These are phyloP conservation scores for Venustaconcha ellipsiformis DNA, from an alignment of 1,140 invertebrate genomes.

Conservation along the genomic window DNA sequence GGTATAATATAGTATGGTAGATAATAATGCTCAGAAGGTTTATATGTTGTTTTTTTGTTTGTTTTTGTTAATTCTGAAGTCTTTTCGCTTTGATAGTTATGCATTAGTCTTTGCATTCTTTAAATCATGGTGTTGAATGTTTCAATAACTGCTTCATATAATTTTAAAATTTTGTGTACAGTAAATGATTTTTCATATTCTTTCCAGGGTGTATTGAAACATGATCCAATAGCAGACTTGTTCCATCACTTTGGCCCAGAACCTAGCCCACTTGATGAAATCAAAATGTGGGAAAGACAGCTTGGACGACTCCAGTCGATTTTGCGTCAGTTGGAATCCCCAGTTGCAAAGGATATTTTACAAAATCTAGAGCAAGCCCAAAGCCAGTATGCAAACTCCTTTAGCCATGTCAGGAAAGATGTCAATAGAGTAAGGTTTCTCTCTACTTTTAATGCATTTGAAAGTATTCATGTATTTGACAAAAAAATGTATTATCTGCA, in stretches of 20 bases:
- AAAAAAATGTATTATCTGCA: too few relatives aligned
- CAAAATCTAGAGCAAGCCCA: constrained; percentile 65
- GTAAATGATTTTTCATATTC: neutral
- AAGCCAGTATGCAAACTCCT: constrained; percentile 66
- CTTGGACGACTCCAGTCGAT: constrained; percentile 63
- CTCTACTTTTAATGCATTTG: too few relatives aligned
- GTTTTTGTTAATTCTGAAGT: too few relatives aligned
- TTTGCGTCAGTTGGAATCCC: constrained; percentile 63
- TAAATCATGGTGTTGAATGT: too few relatives aligned
- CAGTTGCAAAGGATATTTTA: constrained; percentile 65
- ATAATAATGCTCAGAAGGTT: too few relatives aligned
- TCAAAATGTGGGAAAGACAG: constrained; percentile 65
- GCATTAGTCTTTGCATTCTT: too few relatives aligned
- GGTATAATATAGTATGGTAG: too few relatives aligned
- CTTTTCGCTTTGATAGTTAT: too few relatives aligned
- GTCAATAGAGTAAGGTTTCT: constrained; percentile 55
- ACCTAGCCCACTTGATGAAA: constrained; percentile 65
- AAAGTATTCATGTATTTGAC: too few relatives aligned
- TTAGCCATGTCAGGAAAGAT: constrained; percentile 62
- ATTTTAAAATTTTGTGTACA: too few relatives aligned
- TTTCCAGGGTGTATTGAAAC: constrained; percentile 57
- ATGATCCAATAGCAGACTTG: constrained; percentile 62
- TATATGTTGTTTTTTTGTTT: too few relatives aligned
- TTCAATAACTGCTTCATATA: too few relatives aligned
- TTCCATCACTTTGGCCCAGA: constrained; percentile 56